Conservation (phyloP, 2,797 vertebrate genomes). For the Hafferia zeledoni region DNA sequence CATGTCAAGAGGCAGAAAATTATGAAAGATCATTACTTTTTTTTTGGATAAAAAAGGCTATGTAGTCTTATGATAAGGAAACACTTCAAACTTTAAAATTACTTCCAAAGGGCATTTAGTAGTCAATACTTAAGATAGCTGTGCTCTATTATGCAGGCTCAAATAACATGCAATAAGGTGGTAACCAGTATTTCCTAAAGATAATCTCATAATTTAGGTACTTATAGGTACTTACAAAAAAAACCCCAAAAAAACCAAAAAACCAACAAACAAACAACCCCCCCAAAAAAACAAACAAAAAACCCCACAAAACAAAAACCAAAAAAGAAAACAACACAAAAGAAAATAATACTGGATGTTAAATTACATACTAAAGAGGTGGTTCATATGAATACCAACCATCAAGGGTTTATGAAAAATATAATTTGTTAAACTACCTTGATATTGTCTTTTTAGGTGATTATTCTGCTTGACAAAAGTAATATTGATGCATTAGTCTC, state of each 20-base stretch:
- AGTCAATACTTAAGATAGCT: background rate
- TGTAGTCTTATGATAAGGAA: background rate
- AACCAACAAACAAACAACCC: background rate
- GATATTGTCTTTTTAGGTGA: background rate
- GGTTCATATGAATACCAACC: background rate
- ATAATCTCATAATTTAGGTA: background rate
- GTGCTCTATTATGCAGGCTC: background rate
- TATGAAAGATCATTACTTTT: background rate
- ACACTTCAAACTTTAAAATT: background rate
- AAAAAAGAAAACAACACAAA: background rate
- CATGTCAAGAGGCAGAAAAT: background rate
- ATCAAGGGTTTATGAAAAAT: background rate
- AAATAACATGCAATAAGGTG: background rate
- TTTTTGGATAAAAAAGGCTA: background rate
- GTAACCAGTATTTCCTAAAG: background rate
- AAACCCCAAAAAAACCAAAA: too few relatives aligned
- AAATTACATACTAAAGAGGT: background rate
- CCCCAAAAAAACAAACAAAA: background rate
- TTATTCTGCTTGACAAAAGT: constrained; percentile 5
- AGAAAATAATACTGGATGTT: background rate
- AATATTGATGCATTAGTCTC: background rate
- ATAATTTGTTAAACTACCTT: background rate
- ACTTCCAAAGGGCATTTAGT: background rate
- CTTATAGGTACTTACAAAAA: background rate
- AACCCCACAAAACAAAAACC: background rate